Conservation (phyloP, 2,113 vertebrate genomes). For the Eptesicus fuscus region DNA sequence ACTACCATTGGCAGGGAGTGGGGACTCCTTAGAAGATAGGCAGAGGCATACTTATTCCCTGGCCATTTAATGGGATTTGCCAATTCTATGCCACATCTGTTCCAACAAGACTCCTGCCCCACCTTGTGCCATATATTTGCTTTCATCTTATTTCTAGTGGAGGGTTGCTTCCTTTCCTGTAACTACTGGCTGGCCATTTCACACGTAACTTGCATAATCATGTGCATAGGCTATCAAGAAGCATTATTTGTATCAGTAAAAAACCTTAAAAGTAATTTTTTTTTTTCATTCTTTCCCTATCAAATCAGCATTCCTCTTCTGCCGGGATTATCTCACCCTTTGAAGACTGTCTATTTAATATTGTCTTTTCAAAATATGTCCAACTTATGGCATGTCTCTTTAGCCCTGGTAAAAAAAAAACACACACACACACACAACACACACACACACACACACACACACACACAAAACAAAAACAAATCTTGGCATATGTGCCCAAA, state of each 20-base stretch:
- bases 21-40: not conserved
- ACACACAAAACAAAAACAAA: too few relatives aligned
- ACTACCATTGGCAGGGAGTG: not conserved
- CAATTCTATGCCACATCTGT: not conserved
- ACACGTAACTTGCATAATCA: not conserved
- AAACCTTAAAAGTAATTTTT: not conserved
- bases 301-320: not conserved
- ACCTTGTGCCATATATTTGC: not conserved
- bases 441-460: too few relatives aligned
- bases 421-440: not conserved
- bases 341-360: not conserved
- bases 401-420: not conserved
- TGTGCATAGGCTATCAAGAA: not conserved
- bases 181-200: not conserved
- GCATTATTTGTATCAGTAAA: not conserved
- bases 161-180: not conserved
- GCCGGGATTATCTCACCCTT: not conserved
- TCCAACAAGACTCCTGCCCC: not conserved
- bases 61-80: not conserved
- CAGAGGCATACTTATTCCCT: not conserved
- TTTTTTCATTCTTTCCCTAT: not conserved
- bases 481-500: not conserved
- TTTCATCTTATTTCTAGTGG: not conserved
- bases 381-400: not conserved
- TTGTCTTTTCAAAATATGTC: not conserved